phyloP scores from a whole-genome alignment of 37 sponge, comb jelly and placozoan genomes.

The Beroe forskalii region DNA sequence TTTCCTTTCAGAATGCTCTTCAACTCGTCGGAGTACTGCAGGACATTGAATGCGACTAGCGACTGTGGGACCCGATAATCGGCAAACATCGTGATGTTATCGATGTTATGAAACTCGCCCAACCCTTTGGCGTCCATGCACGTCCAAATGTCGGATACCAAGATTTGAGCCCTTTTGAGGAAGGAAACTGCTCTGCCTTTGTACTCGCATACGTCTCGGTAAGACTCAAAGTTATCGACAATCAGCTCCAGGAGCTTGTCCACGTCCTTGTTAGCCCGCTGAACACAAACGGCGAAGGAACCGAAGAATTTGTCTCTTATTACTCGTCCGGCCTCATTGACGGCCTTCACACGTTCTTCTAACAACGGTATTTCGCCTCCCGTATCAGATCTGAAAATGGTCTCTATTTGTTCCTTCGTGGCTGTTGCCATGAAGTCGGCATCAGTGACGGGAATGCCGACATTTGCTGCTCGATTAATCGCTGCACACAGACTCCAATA shows the following conservation, averaged over 20 bases:
- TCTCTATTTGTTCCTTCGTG: slow-evolving; percentile 68
- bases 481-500: slow-evolving; percentile 80
- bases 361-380: slow-evolving; percentile 71
- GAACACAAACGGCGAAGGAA: slow-evolving; percentile 71
- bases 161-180: slow-evolving; percentile 88
- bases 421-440: slow-evolving; percentile 72
- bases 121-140: slow-evolving; percentile 75
- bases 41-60: slow-evolving; percentile 72
- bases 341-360: slow-evolving; percentile 66
- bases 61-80: slow-evolving; percentile 81
- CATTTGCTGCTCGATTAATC: slow-evolving; percentile 74
- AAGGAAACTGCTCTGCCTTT: slow-evolving; percentile 73
- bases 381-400: slow-evolving; percentile 75
- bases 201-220: slow-evolving; percentile 72
- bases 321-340: slow-evolving; percentile 73
- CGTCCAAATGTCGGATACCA: slow-evolving; percentile 80
- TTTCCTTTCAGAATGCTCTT: slow-evolving; percentile 63
- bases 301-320: slow-evolving; percentile 70
- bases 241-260: slow-evolving; percentile 72
- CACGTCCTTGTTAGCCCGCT: slow-evolving; percentile 68
- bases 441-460: slow-evolving; percentile 71
- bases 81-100: slow-evolving; percentile 87
- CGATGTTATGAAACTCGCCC: slow-evolving; percentile 81
- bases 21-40: slow-evolving; percentile 72
- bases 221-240: slow-evolving; percentile 73